A percentile compares a stretch with the other conserved stretches of the same genome.
Evolutionary conservation across 2,888 invertebrate genomes (phyloP).

Genomic region (Drosophila antonietae): DNA sequence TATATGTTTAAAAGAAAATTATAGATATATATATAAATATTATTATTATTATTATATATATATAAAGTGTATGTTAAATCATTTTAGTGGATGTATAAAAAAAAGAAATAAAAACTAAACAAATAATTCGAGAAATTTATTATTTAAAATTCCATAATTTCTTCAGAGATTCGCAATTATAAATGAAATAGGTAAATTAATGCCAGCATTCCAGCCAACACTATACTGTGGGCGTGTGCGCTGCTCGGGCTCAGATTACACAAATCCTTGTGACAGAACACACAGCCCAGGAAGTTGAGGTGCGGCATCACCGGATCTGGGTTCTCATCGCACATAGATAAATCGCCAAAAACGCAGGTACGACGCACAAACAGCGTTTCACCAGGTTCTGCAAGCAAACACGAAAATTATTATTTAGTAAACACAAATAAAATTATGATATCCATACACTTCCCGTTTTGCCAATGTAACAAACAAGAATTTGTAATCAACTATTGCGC

Average conservation of each 20-base stretch:
- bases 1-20: conserved; percentile 45
- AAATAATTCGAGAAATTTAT: conserved; percentile 45
- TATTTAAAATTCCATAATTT: neutral
- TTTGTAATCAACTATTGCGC: neutral
- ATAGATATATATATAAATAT: conserved; percentile 31
- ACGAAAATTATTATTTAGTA: neutral
- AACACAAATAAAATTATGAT: conserved; percentile 4
- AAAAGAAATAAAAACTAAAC: conserved; percentile 36
- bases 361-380: conserved; percentile 70
- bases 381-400: conserved; percentile 37
- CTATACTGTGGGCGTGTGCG: neutral
- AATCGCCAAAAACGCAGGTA: conserved; percentile 69
- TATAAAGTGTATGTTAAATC: conserved; percentile 71
- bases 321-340: conserved; percentile 58
- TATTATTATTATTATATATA: conserved; percentile 39
- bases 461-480: neutral
- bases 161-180: neutral
- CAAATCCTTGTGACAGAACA: conserved; percentile 65
- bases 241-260: conserved; percentile 59
- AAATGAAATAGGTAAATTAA: neutral
- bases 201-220: neutral
- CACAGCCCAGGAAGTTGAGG: conserved; percentile 58
- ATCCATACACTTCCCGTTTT: neutral
- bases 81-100: conserved; percentile 77
- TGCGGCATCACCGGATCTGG: conserved; percentile 72